These are phyloP conservation scores for Acrobeloides nanus DNA, from an alignment of 2,888 invertebrate genomes.

Conservation along the genomic window DNA sequence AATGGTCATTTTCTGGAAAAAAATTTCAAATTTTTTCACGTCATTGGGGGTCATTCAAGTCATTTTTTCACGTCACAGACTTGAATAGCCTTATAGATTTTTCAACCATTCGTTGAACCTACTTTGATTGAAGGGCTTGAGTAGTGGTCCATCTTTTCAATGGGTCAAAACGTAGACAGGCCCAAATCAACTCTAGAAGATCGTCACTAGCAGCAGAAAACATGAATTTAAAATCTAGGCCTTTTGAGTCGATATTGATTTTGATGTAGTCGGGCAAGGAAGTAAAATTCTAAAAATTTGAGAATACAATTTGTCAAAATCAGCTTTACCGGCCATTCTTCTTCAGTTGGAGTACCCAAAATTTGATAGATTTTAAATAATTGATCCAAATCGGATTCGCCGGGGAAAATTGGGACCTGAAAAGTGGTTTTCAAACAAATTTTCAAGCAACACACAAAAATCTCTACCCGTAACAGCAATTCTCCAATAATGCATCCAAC, in stretches of 20 bases:
- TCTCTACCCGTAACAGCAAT: constrained; percentile 62
- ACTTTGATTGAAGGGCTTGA: constrained; percentile 34
- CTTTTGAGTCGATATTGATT: constrained; percentile 63
- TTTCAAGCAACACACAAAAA: constrained; percentile 1
- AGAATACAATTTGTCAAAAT: background rate
- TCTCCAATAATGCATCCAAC: constrained; percentile 96
- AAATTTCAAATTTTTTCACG: too few relatives aligned
- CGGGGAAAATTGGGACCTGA: constrained; percentile 80
- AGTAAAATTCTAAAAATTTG: too few relatives aligned
- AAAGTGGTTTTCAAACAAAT: constrained; percentile 3
- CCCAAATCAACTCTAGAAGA: constrained; percentile 68
- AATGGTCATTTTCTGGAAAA: too few relatives aligned
- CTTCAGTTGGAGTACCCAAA: constrained; percentile 83
- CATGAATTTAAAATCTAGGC: constrained; percentile 67
- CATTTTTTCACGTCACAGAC: too few relatives aligned
- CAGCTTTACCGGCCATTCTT: constrained; percentile 69
- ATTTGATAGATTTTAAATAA: constrained; percentile 87
- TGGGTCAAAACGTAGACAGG: constrained; percentile 41
- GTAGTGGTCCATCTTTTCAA: constrained; percentile 38
- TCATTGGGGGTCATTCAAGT: too few relatives aligned
- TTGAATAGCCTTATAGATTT: too few relatives aligned
- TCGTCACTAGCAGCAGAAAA: constrained; percentile 92
- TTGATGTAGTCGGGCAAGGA: constrained; percentile 76
- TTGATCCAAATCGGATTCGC: constrained; percentile 93
- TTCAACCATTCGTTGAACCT: too few relatives aligned